A percentile compares a stretch with the other conserved stretches of the same genome.
phyloP scores from a whole-genome alignment of 2,113 vertebrate genomes.

The Grammomys dolichurus region DNA sequence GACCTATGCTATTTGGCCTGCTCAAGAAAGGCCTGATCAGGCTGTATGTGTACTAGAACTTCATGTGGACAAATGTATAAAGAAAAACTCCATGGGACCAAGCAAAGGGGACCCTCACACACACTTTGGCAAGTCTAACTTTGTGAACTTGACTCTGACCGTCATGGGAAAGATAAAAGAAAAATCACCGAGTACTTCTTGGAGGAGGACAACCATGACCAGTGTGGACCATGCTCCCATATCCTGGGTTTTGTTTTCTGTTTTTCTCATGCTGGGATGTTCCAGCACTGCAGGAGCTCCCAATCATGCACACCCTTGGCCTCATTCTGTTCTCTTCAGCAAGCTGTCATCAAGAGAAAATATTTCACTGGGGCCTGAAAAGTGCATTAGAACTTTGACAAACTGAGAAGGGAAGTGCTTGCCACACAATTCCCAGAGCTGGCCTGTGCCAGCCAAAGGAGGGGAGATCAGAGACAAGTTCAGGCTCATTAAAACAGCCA shows the following conservation, averaged over 20 bases:
- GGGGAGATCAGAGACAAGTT: background rate
- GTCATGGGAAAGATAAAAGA: background rate
- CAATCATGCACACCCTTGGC: background rate
- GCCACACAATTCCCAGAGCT: background rate
- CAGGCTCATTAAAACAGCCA: background rate
- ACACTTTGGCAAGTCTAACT: background rate
- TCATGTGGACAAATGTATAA: background rate
- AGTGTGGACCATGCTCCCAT: background rate
- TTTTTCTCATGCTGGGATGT: background rate
- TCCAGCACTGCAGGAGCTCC: background rate
- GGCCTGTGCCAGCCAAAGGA: background rate
- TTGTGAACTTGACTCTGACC: background rate
- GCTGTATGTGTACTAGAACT: background rate
- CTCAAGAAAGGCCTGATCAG: background rate
- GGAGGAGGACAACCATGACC: background rate
- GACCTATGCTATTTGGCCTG: background rate
- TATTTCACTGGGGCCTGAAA: background rate
- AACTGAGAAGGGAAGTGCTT: background rate
- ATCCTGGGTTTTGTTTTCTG: background rate
- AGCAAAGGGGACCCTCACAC: too few relatives aligned
- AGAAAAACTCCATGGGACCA: background rate
- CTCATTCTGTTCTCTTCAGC: background rate
- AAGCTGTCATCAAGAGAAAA: background rate
- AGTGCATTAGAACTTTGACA: background rate
- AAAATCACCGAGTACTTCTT: background rate